Base-by-base conservation (phyloP, 2,797 vertebrate genomes). In the Oryzias dopingdopingensis region DNA sequence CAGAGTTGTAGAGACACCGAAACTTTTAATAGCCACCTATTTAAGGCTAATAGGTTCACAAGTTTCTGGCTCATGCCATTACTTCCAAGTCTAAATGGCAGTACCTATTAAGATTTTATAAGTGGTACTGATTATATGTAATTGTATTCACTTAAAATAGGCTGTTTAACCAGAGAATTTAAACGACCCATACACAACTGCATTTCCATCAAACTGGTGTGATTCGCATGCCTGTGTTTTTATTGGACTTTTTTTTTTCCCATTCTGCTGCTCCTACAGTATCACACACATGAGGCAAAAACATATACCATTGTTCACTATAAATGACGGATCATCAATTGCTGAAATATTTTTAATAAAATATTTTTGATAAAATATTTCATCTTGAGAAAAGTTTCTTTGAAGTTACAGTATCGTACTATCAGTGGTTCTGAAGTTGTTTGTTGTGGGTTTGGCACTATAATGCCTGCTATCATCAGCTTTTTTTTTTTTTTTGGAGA, bases 71-170 rank as follows among this genome's bases (percentile, higher is more conserved):
- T 72, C 14, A 40, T 62, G 59, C 59, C 76, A 79, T 81, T 82
- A 77, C 65, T 64, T 61, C 83, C 32, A 72, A 66, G 65, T 81
- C 69, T 74, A 76, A 81, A 81, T 61, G 75, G 75, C 70, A 82
- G 65, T 56, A 44, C 72, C 81, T 76, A 86, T 91, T 90, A 90
- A 81, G 74, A 88, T 90, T 87, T 86, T 77, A 87, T 88, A 85
- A 82, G 79, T 78, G 61, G 59, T 83, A 89, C 89, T 80, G 78
- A 88, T 88, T 86, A 82, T 84, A 79, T 37, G 32, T 72, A 80
- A 86, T 85, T 83, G 89, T 79, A 72, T 79, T 59, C 52, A 77
- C 70, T 59, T 70, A 65, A 70, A 77, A 84, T 76, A 72, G 15
- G 15, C 16, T 14, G 22, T 52, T 26, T 15, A 5, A 22, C 55